Evolutionary conservation across 2,113 vertebrate genomes (phyloP), one percentile per base, ranked within the genome.

Genomic region (Accipiter virgatus): DNA sequence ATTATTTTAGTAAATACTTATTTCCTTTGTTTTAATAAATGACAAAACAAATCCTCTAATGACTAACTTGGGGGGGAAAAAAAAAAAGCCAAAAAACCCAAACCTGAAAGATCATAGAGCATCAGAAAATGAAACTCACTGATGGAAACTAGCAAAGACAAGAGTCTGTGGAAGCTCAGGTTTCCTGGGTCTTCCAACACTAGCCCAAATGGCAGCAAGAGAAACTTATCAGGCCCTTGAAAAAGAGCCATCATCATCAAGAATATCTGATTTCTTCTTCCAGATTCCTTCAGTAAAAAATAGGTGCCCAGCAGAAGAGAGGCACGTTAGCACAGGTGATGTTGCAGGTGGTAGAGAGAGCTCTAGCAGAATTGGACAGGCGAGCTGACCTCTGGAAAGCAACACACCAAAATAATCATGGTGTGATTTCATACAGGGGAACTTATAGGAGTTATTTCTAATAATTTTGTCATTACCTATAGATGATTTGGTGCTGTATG

Each of bases 1-100:
- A 59, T 86, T 94, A 73, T 93, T 80, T 97, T 67, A 81, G 31
- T 63, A 97, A 88, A 92, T 95, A 67, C n/a, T 91, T 68, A 21
- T 53, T 96, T 94, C 21, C 42, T 91, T 59, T 81, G 6, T 40
- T 96, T 92, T 93, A 79, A 88, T 62, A 92, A 65, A 86, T 67
- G 68, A 91, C 79, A 66, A 93, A 89, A 70, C 42, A 91, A 91
- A 94, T 78, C 55, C 31, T 91, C 26, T 73, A 67, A 81, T 31
- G 12, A 58, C 31, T 26, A 10, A 31, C 29, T 72, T 78, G 16
- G 2, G 38, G 38, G 8, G n/a, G n/a, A 38, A 23, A 9, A 36
- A 53, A 45, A 10, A 10, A 53, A 21, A 40, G 11, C 40, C 42
- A 10, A 31, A 36, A 58, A 52, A 40, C 22, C 2, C 8, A 12